These are phyloP conservation scores for Diaprepes abbreviatus DNA, from an alignment of 2,888 invertebrate genomes.

Conservation along the genomic window DNA sequence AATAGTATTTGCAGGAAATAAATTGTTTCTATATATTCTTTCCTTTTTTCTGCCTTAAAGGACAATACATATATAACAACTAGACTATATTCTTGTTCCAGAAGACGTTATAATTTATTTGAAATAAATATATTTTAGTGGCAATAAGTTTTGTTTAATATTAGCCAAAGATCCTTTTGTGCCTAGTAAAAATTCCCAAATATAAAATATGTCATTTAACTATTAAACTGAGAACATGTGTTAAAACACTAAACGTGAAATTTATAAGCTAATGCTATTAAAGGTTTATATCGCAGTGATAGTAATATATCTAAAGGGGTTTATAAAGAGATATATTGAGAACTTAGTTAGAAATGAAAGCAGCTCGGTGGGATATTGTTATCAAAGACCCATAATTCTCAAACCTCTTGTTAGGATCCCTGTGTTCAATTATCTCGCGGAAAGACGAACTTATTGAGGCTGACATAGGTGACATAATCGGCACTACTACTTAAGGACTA, in stretches of 20 bases:
- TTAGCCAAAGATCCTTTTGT: no score
- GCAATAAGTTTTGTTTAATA: no score
- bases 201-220: no score
- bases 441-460: slow-evolving; percentile 44
- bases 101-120: no score
- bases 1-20: no score
- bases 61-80: no score
- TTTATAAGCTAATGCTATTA: slow-evolving; percentile 16
- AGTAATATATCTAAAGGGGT: slow-evolving; percentile 27
- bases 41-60: no score
- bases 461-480: slow-evolving; percentile 47
- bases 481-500: slow-evolving; percentile 42
- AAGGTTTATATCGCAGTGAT: slow-evolving; percentile 8
- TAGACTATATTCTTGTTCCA: no score
- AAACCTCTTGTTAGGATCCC: slow-evolving; percentile 26
- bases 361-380: slow-evolving; percentile 28
- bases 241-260: background rate
- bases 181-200: no score
- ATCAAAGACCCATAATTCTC: slow-evolving; percentile 39
- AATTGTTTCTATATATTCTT: no score
- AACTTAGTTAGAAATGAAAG: slow-evolving; percentile 30
- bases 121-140: no score
- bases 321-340: slow-evolving; percentile 40
- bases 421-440: slow-evolving; percentile 40
- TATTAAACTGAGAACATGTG: background rate